Conservation (phyloP, 2,113 vertebrate species). For the Climacteris rufus region DNA sequence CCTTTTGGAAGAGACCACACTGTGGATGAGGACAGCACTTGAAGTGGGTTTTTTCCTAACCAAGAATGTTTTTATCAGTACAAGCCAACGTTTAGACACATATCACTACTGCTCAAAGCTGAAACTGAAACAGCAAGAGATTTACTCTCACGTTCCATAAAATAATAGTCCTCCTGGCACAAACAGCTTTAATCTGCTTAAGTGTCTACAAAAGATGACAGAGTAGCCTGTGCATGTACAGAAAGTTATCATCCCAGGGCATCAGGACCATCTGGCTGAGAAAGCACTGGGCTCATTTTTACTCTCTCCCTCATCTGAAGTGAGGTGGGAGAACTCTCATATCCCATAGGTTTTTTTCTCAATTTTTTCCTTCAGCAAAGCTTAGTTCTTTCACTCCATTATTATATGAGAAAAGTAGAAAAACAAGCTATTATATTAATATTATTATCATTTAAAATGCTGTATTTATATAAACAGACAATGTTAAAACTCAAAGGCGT, state of each 20-base stretch:
- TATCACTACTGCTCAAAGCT: neutral
- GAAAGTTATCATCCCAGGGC: neutral
- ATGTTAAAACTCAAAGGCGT: neutral
- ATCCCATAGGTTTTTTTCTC: neutral
- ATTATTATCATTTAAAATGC: neutral
- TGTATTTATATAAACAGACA: neutral
- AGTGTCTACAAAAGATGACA: neutral
- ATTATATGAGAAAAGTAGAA: neutral
- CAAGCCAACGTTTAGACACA: neutral
- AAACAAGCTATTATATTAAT: neutral
- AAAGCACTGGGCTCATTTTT: neutral
- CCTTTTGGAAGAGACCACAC: neutral
- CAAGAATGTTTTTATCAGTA: neutral
- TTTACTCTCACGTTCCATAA: neutral
- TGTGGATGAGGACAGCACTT: neutral
- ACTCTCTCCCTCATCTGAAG: neutral
- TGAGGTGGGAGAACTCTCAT: neutral
- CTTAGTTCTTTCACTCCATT: neutral
- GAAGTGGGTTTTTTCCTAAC: neutral
- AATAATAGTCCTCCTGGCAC: neutral
- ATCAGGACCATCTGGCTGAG: neutral
- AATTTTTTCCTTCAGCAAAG: neutral
- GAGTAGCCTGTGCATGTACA: neutral
- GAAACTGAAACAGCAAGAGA: neutral
- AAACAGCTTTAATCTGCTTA: neutral